Percentiles rank a stretch among this genome's conserved stretches.
phyloP scores from a whole-genome alignment of 2,888 invertebrate genomes.

The Oligia latruncula region DNA sequence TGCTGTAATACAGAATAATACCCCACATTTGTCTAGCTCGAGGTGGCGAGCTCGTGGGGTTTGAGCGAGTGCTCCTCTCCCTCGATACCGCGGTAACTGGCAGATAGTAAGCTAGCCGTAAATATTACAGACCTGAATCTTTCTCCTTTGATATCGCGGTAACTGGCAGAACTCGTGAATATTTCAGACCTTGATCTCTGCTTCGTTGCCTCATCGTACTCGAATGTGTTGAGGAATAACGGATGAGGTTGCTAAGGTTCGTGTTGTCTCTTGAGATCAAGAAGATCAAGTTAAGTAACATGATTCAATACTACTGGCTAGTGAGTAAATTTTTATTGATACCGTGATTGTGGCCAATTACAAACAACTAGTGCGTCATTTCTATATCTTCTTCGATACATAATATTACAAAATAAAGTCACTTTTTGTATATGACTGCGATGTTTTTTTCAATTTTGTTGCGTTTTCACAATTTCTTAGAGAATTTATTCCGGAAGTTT shows the following conservation, averaged over 20 bases:
- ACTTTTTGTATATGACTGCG: background rate
- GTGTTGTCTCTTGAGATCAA: background rate
- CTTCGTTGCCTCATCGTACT: background rate
- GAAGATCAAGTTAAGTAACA: background rate
- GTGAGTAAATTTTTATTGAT: background rate
- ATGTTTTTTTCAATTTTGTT: background rate
- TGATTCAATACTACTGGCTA: background rate
- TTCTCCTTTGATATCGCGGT: background rate
- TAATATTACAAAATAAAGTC: too few relatives aligned
- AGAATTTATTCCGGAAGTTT: background rate
- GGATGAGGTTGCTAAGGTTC: background rate
- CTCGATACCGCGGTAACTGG: conserved; percentile 5
- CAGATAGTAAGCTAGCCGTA: background rate
- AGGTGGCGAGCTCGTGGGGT: conserved; percentile 1
- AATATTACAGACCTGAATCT: conserved; percentile 23
- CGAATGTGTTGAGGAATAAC: background rate
- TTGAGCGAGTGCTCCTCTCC: background rate
- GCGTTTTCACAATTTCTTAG: background rate
- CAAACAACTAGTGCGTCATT: too few relatives aligned
- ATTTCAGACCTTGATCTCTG: background rate
- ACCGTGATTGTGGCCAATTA: too few relatives aligned
- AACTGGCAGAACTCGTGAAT: conserved; percentile 15
- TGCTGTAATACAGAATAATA: conserved; percentile 53
- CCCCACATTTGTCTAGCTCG: conserved; percentile 49
- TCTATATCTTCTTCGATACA: background rate